These are phyloP conservation scores for Apamea anceps DNA, from an alignment of 2,888 invertebrate genomes.

Conservation along the genomic window DNA sequence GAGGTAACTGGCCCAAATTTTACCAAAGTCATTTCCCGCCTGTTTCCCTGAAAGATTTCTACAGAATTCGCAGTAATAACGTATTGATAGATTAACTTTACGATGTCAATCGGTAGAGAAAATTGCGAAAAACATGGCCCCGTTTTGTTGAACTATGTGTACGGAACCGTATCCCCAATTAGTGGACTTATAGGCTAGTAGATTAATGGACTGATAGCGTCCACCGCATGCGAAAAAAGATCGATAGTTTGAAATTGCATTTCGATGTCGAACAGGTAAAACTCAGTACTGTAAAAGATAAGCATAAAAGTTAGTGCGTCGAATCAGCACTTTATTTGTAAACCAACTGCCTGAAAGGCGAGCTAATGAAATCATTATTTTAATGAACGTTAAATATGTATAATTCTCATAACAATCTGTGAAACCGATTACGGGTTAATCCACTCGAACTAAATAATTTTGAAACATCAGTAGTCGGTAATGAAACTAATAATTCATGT, in stretches of 20 bases:
- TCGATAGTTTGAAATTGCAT: conserved; percentile 51
- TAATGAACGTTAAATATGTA: conserved; percentile 17
- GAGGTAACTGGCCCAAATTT: conserved; percentile 87
- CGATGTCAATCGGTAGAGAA: conserved; percentile 52
- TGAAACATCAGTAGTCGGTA: conserved; percentile 8
- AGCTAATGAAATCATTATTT: conserved; percentile 16
- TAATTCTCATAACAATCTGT: conserved; percentile 23
- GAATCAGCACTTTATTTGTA: background rate
- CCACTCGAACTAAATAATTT: conserved; percentile 12
- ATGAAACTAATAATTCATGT: background rate
- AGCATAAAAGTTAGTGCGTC: background rate
- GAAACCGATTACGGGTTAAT: conserved; percentile 34
- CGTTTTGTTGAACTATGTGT: conserved; percentile 40
- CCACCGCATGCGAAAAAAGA: conserved; percentile 33
- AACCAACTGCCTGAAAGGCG: conserved; percentile 4
- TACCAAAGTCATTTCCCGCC: conserved; percentile 84
- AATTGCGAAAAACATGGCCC: conserved; percentile 53
- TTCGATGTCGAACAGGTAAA: conserved; percentile 24
- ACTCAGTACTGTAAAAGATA: background rate
- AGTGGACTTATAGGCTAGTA: conserved; percentile 38
- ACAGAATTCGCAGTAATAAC: conserved; percentile 67
- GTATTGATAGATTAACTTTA: conserved; percentile 53
- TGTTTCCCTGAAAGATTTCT: conserved; percentile 79
- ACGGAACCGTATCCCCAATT: conserved; percentile 45
- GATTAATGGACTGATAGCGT: conserved; percentile 42